A percentile compares a stretch with the other conserved stretches of the same genome.
phyloP scores from a whole-genome alignment of 2,113 vertebrate species.

The Megaceryle maxima region DNA sequence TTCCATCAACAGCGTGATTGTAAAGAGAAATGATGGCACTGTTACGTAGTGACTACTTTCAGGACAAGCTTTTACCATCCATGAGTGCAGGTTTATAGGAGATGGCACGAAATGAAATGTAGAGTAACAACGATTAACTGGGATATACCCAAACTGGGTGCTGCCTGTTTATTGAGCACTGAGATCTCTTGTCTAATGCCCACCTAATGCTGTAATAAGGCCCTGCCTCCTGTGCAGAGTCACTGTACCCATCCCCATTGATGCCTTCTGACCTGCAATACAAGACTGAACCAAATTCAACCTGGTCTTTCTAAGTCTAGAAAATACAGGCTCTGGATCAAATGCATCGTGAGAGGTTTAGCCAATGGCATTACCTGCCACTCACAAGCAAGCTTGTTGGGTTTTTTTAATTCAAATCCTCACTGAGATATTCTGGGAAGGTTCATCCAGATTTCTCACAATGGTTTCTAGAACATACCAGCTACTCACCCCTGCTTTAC shows the following conservation, averaged over 20 bases:
- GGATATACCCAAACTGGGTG: neutral
- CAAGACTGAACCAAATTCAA: neutral
- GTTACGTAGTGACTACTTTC: neutral
- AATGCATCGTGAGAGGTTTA: neutral
- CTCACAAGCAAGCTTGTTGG: neutral
- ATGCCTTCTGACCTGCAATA: neutral
- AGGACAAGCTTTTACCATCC: neutral
- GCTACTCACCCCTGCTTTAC: neutral
- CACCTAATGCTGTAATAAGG: neutral
- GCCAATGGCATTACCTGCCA: neutral
- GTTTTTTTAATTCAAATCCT: neutral
- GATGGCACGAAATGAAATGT: neutral
- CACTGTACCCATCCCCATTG: neutral
- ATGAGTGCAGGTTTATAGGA: neutral
- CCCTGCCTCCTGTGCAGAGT: neutral
- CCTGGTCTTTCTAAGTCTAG: neutral
- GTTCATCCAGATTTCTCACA: neutral
- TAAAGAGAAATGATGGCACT: conserved; percentile 7
- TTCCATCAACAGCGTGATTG: neutral
- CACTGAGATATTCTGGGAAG: neutral
- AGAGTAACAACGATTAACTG: neutral
- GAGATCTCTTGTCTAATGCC: neutral
- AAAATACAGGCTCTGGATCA: neutral
- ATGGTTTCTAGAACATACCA: neutral
- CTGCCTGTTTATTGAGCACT: neutral